These are phyloP conservation scores for Metopolophium dirhodum DNA, from an alignment of 1,140 invertebrate species.

Conservation along the genomic window DNA sequence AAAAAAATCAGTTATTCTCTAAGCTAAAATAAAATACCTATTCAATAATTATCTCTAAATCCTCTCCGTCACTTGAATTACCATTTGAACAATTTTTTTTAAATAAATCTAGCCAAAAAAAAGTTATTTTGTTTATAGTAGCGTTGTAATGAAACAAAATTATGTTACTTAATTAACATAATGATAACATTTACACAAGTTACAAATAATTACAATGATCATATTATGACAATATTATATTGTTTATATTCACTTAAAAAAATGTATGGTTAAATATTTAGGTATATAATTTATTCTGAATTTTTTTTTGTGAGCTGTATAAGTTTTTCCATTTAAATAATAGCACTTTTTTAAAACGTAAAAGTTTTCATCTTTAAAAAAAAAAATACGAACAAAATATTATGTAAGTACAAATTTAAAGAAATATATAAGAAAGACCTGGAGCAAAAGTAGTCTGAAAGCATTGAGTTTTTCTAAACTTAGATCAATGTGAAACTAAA, in stretches of 20 bases:
- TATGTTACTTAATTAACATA: background rate
- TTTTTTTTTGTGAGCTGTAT: background rate
- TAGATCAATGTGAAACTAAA: constrained; percentile 2
- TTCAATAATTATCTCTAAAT: background rate
- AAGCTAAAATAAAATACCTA: background rate
- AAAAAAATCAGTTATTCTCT: background rate
- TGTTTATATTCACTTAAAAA: background rate
- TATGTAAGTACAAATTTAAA: constrained; percentile 17
- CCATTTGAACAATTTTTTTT: background rate
- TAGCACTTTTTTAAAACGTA: constrained; percentile 30
- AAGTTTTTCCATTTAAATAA: constrained; percentile 50
- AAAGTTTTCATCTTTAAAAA: constrained; percentile 2
- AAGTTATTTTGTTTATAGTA: background rate
- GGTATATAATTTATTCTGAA: background rate
- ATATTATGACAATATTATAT: background rate
- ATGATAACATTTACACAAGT: background rate
- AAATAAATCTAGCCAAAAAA: background rate
- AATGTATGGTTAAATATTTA: background rate
- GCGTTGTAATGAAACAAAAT: background rate
- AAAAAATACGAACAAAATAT: background rate
- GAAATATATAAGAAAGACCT: background rate
- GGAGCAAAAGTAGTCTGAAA: constrained; percentile 3
- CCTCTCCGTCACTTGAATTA: background rate
- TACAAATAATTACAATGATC: background rate
- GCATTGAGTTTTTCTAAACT: constrained; percentile 26